Conservation (phyloP, 2,888 invertebrate species). For the Cantharis rustica region DNA sequence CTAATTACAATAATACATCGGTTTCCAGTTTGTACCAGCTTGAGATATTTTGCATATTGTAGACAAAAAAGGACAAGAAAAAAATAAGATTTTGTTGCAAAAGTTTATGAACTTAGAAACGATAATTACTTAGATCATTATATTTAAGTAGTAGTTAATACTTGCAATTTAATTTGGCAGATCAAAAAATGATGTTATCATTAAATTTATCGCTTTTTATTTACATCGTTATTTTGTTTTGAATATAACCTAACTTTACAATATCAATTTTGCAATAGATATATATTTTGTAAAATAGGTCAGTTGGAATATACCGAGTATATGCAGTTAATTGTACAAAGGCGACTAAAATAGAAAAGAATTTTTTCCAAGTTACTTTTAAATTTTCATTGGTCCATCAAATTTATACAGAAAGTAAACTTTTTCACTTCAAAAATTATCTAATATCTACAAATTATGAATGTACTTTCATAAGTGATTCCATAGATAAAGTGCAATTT, state of each 20-base stretch:
- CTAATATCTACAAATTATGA: background rate
- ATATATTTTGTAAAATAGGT: background rate
- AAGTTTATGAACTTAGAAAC: background rate
- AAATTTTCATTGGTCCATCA: background rate
- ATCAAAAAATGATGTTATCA: background rate
- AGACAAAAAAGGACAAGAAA: background rate
- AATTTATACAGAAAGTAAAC: background rate
- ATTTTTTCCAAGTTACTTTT: background rate
- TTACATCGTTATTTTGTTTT: too few relatives aligned
- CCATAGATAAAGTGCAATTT: background rate
- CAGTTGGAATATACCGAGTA: background rate
- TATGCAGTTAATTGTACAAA: background rate
- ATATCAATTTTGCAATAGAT: background rate
- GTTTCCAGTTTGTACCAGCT: too few relatives aligned
- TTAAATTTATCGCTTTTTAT: background rate
- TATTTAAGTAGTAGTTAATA: background rate
- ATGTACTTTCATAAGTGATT: background rate
- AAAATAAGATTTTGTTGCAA: background rate
- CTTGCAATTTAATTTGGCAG: background rate
- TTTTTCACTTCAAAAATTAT: background rate
- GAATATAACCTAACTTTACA: background rate
- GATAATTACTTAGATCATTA: background rate
- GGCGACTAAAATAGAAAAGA: too few relatives aligned
- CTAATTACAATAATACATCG: too few relatives aligned
- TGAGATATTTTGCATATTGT: too few relatives aligned